Base-by-base conservation (phyloP, 2,888 invertebrate genomes). In the Tryphoninae sp. region DNA sequence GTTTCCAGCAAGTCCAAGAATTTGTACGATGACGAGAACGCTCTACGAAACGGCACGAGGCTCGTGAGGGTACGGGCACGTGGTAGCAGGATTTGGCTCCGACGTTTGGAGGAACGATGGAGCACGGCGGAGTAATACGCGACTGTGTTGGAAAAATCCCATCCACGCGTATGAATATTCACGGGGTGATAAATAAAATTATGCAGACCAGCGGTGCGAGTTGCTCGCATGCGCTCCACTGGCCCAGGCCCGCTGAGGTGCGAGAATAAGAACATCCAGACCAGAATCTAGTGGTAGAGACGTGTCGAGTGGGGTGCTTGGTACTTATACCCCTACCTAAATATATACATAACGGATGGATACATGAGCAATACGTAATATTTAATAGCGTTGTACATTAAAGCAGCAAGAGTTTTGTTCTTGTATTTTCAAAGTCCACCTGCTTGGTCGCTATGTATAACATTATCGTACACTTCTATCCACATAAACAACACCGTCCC, bases 81-180 rank as follows among this genome's bases (percentile, higher is more conserved):
- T 45, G 13, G 45, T 13, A 13, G 45, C 45, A 45, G 45, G 45
- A 45, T 45, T 45, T 45, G 45, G 13, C 45, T 45, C 45, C 62
- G 62, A 62, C 22, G 40, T 62, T 26, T 59, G 55, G 55, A 7
- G 13, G 33, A 23, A 23, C n/a, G 13, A 26, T 22, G 58, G 55
- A 33, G 19, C 55, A 13, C 23, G 22, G 13, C 45, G 45, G 45
- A 13, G 45, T 45, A 45, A 45, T 45, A 13, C 45, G 45, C 11
- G 11, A 19, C 53, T 49, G 69, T 67, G 65, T 83, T 74, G 62
- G 67, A 86, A 84, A 85, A 86, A 87, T 87, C 84, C 83, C 81
- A 84, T 85, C 80, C 83, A 59, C 51, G 58, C 22, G 75, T 86
- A 87, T 87, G 86, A 88, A 88, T 87, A 86, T 88, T 88, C 88